Evolutionary conservation across 1,140 invertebrate species (phyloP), one percentile per base, ranked within the genome.

Genomic region (Zaprionus tsacasi): DNA sequence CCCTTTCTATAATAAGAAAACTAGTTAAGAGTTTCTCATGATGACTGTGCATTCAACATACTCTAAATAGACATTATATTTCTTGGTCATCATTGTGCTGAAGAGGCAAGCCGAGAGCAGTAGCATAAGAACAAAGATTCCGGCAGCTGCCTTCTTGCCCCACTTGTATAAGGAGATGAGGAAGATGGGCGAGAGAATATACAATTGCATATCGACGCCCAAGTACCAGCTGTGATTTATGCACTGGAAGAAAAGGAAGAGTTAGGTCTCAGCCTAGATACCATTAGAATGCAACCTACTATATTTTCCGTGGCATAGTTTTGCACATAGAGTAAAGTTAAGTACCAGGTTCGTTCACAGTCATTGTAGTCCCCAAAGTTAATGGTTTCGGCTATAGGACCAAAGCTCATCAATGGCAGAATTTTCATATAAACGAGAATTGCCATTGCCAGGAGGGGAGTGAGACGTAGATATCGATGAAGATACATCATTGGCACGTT

Each of bases 141-240:
- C 69, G 2, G 65, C 54, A 0, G 78, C 77, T 10, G 70, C 76
- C 48, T 70, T 82, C 13, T 67, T 80, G 10, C 93, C 93, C 94
- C 94, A 95, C 60, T 93, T 94, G 93, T 94, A 95, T n/a, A 96
- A 82, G 11, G 94, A 93, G 80, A 95, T 95, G 61, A 97, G 94
- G 56, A 98, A 94, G 17, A 96, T 92, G 0, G 96, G 95, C 3
- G 96, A 95, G 8, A 97, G 86, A 57, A 97, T 93, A 90, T 97
- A 97, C 48, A 98, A 93, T 91, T 98, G 97, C 74, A 96, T 97
- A 86, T 98, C 97, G 59, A 96, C 96, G 0, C 96, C 95, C 59
- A 98, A 93, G 82, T 98, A 98, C 97, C 97, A 98, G 0, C 96
- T 95, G 93, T 96, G 96, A 70, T 95, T 96, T 94, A 98, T 96